Base-by-base conservation (phyloP, 2,888 invertebrate genomes). In the Drosophila merina region DNA sequence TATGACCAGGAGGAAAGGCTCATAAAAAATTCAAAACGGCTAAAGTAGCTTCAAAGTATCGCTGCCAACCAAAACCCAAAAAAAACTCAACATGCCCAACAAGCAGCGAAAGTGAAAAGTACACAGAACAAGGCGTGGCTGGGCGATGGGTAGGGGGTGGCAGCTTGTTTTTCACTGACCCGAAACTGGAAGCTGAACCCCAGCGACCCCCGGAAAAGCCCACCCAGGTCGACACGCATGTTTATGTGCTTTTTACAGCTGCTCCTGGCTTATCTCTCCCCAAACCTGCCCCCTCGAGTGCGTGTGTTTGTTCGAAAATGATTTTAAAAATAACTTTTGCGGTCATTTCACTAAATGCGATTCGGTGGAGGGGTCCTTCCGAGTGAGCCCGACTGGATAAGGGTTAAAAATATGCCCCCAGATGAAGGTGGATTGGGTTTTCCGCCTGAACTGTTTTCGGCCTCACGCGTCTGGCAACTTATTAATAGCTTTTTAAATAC, bases 21-120 rank as follows among this genome's bases (percentile, higher is more conserved):
- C 85, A 88, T 87, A 82, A 86, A 88, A 88, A 77, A 88, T 88
- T 88, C 83, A 87, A 76, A 85, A 79, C 77, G 79, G 66, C 72
- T 75, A 79, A 86, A 86, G 86, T 84, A 84, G 81, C 79, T 67
- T 74, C 62, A 80, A 86, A 86, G 84, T 80, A 75, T 72, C 70
- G 52, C 9, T 20, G 20, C 20, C 20, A 20, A 20, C 67, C 48
- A 49, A 71, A 70, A 54, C 14, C 14, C 0, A 14, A 14, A 14
- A 78, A 75, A 40, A 66, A 55, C 40, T 56, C 48, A 26, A 69
- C 47, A 42, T 57, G 36, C 36, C 4, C 47, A 59, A 50, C 48
- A 45, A 52, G 40, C 45, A 52, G 54, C 47, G 40, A 42, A 42
- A 42, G 40, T 69, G 74, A 73, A 78, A 78, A 78, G 74, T 85